phyloP scores from a whole-genome alignment of 2,888 invertebrate species.

The Oithona nana region DNA sequence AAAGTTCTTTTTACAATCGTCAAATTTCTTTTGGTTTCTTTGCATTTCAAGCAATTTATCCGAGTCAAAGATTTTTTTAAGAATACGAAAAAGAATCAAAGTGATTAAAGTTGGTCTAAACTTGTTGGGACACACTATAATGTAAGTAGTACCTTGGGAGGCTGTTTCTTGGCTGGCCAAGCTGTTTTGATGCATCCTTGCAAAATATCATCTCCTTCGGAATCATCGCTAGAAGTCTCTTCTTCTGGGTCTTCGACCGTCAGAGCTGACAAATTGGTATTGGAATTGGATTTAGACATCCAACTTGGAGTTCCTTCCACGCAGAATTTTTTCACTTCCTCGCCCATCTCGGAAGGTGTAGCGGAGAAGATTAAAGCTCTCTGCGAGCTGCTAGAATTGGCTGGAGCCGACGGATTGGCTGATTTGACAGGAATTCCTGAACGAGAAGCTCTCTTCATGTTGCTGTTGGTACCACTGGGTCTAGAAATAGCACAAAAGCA shows the following conservation, averaged over 20 bases:
- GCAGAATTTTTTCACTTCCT: constrained; percentile 15
- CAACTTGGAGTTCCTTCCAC: constrained; percentile 3
- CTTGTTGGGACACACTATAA: too few relatives aligned
- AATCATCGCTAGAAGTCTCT: background rate
- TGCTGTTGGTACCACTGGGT: too few relatives aligned
- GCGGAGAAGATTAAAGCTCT: background rate
- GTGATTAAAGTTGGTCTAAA: too few relatives aligned
- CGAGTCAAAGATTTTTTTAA: too few relatives aligned
- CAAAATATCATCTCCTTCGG: background rate
- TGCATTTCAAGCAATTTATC: too few relatives aligned
- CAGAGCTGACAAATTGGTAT: constrained; percentile 12
- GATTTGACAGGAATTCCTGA: background rate
- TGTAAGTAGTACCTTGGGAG: background rate
- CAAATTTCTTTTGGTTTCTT: too few relatives aligned
- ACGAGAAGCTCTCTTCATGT: too few relatives aligned
- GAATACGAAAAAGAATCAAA: too few relatives aligned
- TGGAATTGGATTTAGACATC: background rate
- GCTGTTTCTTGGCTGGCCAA: background rate
- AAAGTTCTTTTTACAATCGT: too few relatives aligned
- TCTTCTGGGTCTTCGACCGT: background rate
- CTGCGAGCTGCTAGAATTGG: background rate
- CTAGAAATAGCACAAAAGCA: too few relatives aligned
- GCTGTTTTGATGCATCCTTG: constrained; percentile 3
- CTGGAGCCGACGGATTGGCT: background rate
- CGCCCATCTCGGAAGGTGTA: too few relatives aligned